Evolutionary conservation across 2,113 vertebrate species (phyloP).

Genomic region (Ia io): DNA sequence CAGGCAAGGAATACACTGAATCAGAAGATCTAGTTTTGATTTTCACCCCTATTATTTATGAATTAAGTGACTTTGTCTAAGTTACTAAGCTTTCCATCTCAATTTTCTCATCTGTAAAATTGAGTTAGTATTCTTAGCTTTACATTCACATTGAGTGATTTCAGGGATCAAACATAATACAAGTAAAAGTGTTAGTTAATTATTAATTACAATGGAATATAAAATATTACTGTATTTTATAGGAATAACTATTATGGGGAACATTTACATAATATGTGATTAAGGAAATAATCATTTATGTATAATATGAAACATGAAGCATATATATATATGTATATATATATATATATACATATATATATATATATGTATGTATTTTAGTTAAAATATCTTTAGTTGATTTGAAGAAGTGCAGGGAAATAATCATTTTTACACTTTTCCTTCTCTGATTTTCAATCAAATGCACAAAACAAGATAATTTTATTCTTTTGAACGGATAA

Average conservation of each 20-base stretch:
- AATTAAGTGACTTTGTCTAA: neutral
- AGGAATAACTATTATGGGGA: neutral
- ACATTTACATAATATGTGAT: neutral
- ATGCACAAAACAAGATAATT: neutral
- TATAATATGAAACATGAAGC: neutral
- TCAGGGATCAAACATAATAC: neutral
- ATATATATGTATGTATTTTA: too few relatives aligned
- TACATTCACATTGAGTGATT: neutral
- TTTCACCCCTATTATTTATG: neutral
- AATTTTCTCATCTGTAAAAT: neutral
- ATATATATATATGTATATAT: too few relatives aligned
- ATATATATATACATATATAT: too few relatives aligned
- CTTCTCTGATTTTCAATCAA: neutral
- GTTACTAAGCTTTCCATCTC: neutral
- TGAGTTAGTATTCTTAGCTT: neutral
- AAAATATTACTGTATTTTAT: neutral
- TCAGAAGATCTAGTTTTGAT: neutral
- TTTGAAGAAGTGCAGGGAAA: neutral
- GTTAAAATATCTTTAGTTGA: constrained; percentile 9
- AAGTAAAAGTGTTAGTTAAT: neutral
- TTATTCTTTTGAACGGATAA: neutral
- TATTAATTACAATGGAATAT: neutral
- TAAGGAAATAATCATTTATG: neutral
- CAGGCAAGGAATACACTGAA: neutral
- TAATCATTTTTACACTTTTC: neutral